Evolutionary conservation across 37 sponge, comb jelly and placozoan genomes (phyloP), one percentile per base, ranked within the genome.

Genomic region (Geodia barretti): DNA sequence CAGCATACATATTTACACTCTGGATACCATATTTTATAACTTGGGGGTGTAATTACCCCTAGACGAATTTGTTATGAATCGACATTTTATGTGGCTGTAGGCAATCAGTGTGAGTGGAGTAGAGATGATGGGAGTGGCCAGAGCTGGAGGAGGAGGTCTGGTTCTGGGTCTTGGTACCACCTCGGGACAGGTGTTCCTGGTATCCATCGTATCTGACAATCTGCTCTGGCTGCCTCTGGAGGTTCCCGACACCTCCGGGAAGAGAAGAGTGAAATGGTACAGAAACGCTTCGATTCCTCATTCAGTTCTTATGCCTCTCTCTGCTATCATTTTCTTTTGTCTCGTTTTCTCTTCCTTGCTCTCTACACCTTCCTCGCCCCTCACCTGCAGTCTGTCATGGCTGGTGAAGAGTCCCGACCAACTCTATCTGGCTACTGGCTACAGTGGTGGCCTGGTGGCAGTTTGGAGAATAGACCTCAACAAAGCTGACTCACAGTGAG

Each of bases 321-420:
- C 54, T 47, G 54, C 54, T n/a, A n/a, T n/a, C n/a, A n/a, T n/a
- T n/a, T n/a, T n/a, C n/a, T n/a, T n/a, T n/a, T n/a, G n/a, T n/a
- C n/a, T n/a, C n/a, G n/a, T n/a, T n/a, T n/a, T n/a, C n/a, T n/a
- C n/a, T n/a, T n/a, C n/a, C n/a, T n/a, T n/a, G n/a, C n/a, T n/a
- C n/a, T n/a, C n/a, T n/a, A n/a, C n/a, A n/a, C n/a, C n/a, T n/a
- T n/a, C n/a, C n/a, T n/a, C n/a, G n/a, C n/a, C 32, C 73, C 2
- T 38, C 30, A 1, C 14, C 39, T 37, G 11, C 34, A 74, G 75
- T 47, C 33, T 74, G 33, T 74, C 75, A 14, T 74, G 75, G 75
- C 21, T 14, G 32, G 60, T 25, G 37, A 14, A 29, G 29, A 29
- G 32, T 26, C 4, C 75, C 47, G 28, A 54, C 19, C 25, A 54